Conservation (phyloP, 2,113 vertebrate genomes). For the Percina caprodes region DNA sequence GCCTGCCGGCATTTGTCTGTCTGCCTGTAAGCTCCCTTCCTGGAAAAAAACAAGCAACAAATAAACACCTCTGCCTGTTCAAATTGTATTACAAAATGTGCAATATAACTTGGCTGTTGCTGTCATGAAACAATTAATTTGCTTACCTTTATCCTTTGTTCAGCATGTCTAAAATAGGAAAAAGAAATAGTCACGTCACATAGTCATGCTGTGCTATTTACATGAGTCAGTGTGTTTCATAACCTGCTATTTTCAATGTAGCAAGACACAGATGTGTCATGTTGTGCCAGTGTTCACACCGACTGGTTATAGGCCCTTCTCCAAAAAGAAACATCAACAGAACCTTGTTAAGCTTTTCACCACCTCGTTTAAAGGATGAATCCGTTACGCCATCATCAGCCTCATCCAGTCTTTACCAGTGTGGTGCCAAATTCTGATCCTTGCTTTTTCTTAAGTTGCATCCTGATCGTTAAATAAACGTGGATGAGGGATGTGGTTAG, state of each 20-base stretch:
- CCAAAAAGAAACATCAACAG: conserved; percentile 27
- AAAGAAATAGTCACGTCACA: conserved; percentile 41
- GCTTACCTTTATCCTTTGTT: conserved; percentile 25
- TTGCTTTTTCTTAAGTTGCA: neutral
- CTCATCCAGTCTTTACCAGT: neutral
- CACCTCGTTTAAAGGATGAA: conserved; percentile 29
- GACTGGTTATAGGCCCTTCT: neutral
- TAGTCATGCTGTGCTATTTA: conserved; percentile 61
- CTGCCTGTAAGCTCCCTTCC: conserved; percentile 4
- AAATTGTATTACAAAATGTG: neutral
- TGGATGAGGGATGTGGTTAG: conserved; percentile 6
- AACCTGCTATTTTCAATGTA: conserved; percentile 56
- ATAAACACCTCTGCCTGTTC: neutral
- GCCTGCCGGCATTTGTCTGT: neutral
- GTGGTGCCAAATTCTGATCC: conserved; percentile 10
- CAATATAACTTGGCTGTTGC: neutral
- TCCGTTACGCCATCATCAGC: conserved; percentile 22
- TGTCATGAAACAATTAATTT: conserved; percentile 29
- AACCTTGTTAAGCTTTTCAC: conserved; percentile 11
- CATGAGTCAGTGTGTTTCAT: conserved; percentile 65
- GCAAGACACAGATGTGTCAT: conserved; percentile 34
- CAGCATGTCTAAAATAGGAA: conserved; percentile 23
- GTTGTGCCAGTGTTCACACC: conserved; percentile 28
- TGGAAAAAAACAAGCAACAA: neutral
- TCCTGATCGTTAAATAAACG: conserved; percentile 12